Conservation (phyloP, 1,140 invertebrate genomes). For the Tetranychus urticae region DNA sequence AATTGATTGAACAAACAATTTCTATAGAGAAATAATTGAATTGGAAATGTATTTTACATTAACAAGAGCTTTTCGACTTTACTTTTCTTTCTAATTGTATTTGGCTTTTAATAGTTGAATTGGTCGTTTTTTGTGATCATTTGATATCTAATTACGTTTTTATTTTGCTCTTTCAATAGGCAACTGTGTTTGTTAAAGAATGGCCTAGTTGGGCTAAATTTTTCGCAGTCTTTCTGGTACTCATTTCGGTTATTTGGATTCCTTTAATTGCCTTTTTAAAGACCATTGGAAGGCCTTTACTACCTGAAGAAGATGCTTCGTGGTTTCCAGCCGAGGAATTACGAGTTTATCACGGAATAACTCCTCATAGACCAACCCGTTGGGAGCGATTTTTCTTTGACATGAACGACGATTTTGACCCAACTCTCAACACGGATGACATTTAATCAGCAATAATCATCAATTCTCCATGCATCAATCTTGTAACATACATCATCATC, state of each 20-base stretch:
- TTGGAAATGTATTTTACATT: too few relatives aligned
- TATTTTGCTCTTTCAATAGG: constrained; percentile 22
- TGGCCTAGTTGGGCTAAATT: constrained; percentile 56
- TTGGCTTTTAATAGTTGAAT: too few relatives aligned
- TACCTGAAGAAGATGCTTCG: constrained; percentile 67
- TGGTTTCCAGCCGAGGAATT: constrained; percentile 74
- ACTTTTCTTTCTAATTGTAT: not conserved
- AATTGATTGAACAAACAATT: too few relatives aligned
- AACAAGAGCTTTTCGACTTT: too few relatives aligned
- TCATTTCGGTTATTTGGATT: constrained; percentile 64
- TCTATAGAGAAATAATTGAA: too few relatives aligned
- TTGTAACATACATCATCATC: not conserved
- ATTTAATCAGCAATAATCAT: not conserved
- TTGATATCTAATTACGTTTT: not conserved
- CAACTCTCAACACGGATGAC: not conserved
- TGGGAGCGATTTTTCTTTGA: constrained; percentile 57
- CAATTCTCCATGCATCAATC: not conserved
- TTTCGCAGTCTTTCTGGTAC: constrained; percentile 45
- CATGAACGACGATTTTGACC: constrained; percentile 37
- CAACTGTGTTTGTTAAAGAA: constrained; percentile 39
- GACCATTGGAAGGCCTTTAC: constrained; percentile 44
- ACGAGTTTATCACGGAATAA: constrained; percentile 60
- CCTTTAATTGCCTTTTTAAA: constrained; percentile 49
- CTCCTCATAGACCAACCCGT: constrained; percentile 47
- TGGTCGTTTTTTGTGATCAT: too few relatives aligned